These are phyloP conservation scores for Drosophila neotestacea DNA, from an alignment of 2,888 invertebrate species.

Conservation along the genomic window DNA sequence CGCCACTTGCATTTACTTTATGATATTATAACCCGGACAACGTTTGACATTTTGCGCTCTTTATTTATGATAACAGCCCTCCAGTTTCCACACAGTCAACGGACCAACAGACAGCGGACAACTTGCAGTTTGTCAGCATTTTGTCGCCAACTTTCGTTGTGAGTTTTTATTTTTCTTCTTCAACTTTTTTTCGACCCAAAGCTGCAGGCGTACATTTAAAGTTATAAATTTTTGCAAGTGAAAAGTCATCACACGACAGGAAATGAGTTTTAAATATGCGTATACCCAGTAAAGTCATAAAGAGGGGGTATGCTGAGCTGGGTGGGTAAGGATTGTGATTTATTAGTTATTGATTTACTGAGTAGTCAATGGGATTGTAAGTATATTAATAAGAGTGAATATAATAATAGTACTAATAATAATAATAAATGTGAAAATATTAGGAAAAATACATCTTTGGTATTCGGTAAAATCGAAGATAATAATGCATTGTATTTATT, in stretches of 20 bases:
- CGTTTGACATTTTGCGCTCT: constrained; percentile 72
- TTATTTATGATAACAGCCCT: constrained; percentile 75
- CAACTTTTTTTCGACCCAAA: constrained; percentile 55
- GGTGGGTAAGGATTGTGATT: too few species aligned
- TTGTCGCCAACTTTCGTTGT: constrained; percentile 64
- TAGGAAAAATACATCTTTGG: too few species aligned
- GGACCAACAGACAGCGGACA: constrained; percentile 20
- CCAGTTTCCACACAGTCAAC: constrained; percentile 43
- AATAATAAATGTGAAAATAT: too few species aligned
- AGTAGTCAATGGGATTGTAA: too few species aligned
- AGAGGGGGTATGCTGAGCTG: not conserved
- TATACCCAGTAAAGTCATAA: not conserved
- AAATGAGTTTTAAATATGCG: constrained; percentile 63
- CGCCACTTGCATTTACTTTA: constrained; percentile 81
- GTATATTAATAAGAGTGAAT: too few species aligned
- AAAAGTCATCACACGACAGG: constrained; percentile 50
- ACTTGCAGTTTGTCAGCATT: constrained; percentile 74
- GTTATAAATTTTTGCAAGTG: constrained; percentile 42
- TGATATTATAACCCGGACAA: constrained; percentile 71
- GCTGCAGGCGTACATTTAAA: constrained; percentile 60
- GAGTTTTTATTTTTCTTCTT: constrained; percentile 22
- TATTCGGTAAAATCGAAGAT: too few species aligned
- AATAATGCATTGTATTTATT: too few species aligned
- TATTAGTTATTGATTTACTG: too few species aligned
- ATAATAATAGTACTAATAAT: too few species aligned